Percentiles rank a stretch among this genome's conserved stretches.
These are phyloP conservation scores for Bothrops jararaca DNA, from an alignment of 2,113 vertebrate genomes.

Conservation along the genomic window DNA sequence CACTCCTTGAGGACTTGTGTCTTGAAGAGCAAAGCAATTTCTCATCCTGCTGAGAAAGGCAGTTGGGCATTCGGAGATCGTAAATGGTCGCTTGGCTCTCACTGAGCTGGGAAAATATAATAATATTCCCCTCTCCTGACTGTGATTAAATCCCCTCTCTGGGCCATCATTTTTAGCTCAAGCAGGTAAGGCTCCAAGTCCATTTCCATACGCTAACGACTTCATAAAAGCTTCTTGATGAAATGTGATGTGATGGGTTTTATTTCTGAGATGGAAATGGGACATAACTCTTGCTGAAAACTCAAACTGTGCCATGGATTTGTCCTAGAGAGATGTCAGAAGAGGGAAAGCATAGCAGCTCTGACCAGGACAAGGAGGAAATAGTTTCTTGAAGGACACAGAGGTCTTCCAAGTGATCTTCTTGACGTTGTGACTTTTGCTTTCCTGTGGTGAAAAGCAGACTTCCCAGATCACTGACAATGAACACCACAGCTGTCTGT, in stretches of 20 bases:
- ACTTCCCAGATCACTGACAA: background rate
- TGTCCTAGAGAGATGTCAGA: background rate
- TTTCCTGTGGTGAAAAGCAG: background rate
- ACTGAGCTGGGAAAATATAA: background rate
- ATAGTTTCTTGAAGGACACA: accelerated
- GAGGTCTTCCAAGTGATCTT: background rate
- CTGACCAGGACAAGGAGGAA: background rate
- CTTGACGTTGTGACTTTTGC: background rate
- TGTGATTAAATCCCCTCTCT: background rate
- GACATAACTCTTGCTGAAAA: constrained; percentile 17
- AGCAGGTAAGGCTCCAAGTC: constrained; percentile 6
- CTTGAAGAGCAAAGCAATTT: constrained; percentile 9
- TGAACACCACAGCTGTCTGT: background rate
- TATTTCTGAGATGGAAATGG: background rate
- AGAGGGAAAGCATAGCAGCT: background rate
- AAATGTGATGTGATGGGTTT: background rate
- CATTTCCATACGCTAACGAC: constrained; percentile 26
- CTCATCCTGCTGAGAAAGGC: background rate
- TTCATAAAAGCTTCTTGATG: constrained; percentile 29
- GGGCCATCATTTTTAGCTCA: constrained; percentile 18
- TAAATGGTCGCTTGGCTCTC: background rate
- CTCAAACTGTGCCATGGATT: background rate
- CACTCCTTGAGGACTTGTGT: constrained; percentile 3
- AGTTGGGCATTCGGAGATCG: background rate
- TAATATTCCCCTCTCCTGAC: background rate